These are phyloP conservation scores for Octomys mimax DNA, from an alignment of 2,797 vertebrate species.

Conservation along the genomic window DNA sequence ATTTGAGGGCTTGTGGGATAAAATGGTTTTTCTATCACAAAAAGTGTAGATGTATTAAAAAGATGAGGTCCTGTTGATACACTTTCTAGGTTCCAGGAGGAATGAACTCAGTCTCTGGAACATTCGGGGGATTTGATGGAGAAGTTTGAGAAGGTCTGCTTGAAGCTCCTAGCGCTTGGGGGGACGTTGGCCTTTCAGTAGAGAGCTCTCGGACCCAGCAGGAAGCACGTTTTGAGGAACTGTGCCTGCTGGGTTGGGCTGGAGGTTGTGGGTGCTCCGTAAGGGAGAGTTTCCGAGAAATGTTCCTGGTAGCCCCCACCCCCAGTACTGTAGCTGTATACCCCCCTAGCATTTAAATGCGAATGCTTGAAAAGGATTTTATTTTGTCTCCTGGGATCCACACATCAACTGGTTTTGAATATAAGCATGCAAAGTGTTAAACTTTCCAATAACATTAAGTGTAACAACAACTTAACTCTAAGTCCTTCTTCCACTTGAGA, in stretches of 20 bases:
- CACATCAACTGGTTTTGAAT: constrained; percentile 16
- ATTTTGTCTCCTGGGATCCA: constrained; percentile 46
- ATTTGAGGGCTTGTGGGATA: no score
- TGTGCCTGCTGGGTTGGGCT: not conserved
- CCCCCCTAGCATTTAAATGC: not conserved
- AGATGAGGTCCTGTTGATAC: no score
- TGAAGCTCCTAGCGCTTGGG: not conserved
- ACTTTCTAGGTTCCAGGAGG: no score
- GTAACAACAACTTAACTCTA: constrained; percentile 49
- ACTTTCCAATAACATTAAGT: constrained; percentile 17
- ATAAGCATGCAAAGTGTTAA: not conserved
- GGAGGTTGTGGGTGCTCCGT: not conserved
- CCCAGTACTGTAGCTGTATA: not conserved
- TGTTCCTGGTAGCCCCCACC: not conserved
- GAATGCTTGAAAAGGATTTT: not conserved
- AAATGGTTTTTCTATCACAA: no score
- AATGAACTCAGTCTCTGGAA: constrained; percentile 8
- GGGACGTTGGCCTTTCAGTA: not conserved
- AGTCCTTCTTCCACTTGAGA: not conserved
- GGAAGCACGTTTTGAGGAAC: not conserved
- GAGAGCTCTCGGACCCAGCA: not conserved
- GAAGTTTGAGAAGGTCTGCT: not conserved
- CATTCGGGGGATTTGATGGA: not conserved
- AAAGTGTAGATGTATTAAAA: no score
- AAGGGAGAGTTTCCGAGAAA: not conserved